Percentiles rank a stretch among this genome's conserved stretches.
Evolutionary conservation across 53 echinoderm and acorn worm species (phyloP).

Genomic region (Mesocentrotus franciscanus): DNA sequence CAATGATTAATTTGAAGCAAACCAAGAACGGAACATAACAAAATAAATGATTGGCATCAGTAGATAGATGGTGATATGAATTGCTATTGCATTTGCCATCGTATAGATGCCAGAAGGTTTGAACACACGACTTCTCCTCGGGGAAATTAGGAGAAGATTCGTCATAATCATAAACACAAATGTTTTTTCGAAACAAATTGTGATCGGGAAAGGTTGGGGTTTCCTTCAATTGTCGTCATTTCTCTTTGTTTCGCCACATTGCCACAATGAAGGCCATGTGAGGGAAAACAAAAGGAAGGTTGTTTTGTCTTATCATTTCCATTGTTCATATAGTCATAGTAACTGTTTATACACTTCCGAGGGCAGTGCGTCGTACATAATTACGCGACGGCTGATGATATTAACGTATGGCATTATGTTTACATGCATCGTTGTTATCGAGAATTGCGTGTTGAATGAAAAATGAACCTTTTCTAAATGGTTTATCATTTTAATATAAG

Average conservation of each 20-base stretch:
- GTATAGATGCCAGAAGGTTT: not conserved
- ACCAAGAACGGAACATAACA: not conserved
- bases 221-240: not conserved
- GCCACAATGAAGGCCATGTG: not conserved
- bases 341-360: not conserved
- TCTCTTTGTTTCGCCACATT: not conserved
- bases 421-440: too few species aligned
- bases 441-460: too few species aligned
- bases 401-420: too few species aligned
- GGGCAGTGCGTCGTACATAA: not conserved
- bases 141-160: not conserved
- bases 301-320: not conserved
- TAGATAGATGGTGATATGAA: not conserved
- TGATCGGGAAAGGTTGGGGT: not conserved
- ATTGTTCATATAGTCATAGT: not conserved
- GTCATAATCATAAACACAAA: not conserved
- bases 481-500: too few species aligned
- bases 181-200: not conserved
- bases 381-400: too few species aligned
- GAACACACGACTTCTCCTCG: not conserved
- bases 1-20: not conserved
- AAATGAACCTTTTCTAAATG: too few species aligned
- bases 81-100: not conserved
- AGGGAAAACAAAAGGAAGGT: not conserved
- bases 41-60: not conserved